phyloP scores from a whole-genome alignment of 2,797 vertebrate species.

The Mormyrus proboscirostris region DNA sequence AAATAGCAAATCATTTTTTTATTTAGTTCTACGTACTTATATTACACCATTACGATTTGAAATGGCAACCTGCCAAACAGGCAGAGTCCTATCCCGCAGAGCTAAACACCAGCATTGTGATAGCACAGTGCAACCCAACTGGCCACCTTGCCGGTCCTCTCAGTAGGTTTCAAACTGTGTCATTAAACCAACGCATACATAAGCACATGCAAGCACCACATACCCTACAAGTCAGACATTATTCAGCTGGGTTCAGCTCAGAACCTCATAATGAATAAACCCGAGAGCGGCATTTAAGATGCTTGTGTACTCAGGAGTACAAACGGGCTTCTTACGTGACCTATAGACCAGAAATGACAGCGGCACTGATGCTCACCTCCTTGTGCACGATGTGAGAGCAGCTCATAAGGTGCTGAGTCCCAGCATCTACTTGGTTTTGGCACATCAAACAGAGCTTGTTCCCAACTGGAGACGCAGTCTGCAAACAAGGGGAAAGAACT shows the following conservation, averaged over 20 bases:
- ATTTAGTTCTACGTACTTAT: background rate
- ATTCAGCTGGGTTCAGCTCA: background rate
- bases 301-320: background rate
- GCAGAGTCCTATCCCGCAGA: background rate
- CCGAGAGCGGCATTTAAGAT: background rate
- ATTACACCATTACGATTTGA: background rate
- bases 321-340: no score
- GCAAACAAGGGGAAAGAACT: background rate
- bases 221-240: background rate
- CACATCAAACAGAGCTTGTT: conserved; percentile 87
- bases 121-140: background rate
- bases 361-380: conserved; percentile 60
- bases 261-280: background rate
- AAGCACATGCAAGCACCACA: background rate
- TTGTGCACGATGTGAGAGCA: conserved; percentile 79
- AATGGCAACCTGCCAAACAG: background rate
- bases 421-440: conserved; percentile 74
- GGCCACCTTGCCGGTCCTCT: background rate
- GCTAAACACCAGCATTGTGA: background rate
- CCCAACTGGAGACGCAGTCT: background rate
- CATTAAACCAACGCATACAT: background rate
- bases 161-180: background rate
- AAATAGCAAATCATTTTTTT: conserved; percentile 18
- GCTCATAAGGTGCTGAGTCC: conserved; percentile 72
- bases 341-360: background rate